phyloP scores from a whole-genome alignment of 2,888 invertebrate species.

The Calameuta filiformis region DNA sequence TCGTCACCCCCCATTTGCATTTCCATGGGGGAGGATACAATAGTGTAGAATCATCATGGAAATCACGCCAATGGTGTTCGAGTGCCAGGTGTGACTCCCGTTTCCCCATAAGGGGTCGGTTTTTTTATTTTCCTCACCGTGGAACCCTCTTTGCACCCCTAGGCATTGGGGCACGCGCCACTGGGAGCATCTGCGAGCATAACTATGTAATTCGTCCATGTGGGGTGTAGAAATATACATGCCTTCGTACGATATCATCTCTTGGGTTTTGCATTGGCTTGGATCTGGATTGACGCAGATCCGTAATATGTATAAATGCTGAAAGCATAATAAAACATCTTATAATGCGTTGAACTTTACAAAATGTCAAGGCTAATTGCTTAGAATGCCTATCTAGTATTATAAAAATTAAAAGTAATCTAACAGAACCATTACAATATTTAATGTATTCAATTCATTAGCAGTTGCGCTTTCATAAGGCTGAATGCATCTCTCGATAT shows the following conservation, averaged over 20 bases:
- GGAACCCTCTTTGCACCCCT: conserved; percentile 20
- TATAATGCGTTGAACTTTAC: neutral
- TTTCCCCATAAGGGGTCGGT: conserved; percentile 31
- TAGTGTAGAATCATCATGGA: conserved; percentile 15
- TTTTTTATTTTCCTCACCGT: conserved; percentile 23
- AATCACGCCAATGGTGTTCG: conserved; percentile 44
- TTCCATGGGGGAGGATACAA: neutral
- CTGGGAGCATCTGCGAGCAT: conserved; percentile 49
- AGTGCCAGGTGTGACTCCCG: conserved; percentile 44
- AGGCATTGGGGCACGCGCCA: conserved; percentile 51
- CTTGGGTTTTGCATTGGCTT: neutral
- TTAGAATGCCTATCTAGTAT: neutral
- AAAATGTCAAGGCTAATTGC: neutral
- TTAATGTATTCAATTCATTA: neutral
- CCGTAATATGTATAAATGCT: neutral
- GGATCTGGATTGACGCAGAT: neutral
- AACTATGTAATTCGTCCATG: neutral
- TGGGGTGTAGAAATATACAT: neutral
- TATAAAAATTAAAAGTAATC: neutral
- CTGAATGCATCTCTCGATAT: neutral
- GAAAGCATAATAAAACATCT: neutral
- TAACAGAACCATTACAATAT: neutral
- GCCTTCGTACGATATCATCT: neutral
- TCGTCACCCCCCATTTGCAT: neutral
- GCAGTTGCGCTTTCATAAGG: neutral